These are phyloP conservation scores for Pionites leucogaster DNA, from an alignment of 2,113 vertebrate species.

Conservation along the genomic window DNA sequence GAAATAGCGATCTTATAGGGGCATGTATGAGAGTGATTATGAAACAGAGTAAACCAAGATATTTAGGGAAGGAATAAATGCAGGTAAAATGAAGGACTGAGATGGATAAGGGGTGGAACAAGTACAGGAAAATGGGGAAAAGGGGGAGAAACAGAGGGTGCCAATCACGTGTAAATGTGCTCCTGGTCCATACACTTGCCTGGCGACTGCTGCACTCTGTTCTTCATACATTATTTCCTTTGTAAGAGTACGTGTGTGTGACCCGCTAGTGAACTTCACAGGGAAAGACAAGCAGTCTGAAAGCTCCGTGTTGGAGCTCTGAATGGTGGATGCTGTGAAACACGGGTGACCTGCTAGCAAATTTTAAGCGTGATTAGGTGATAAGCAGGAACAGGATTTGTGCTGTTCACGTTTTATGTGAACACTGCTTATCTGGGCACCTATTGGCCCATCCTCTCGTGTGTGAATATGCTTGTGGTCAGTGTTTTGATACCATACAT, in stretches of 20 bases:
- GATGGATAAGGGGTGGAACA: not conserved
- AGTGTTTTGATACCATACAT: fast-evolving
- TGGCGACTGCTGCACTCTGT: not conserved
- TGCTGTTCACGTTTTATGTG: not conserved
- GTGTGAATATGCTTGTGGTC: not conserved
- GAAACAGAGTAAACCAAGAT: not conserved
- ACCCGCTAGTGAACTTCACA: not conserved
- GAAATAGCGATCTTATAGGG: no score
- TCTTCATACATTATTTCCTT: not conserved
- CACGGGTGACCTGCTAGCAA: not conserved
- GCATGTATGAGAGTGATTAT: not conserved
- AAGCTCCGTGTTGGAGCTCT: not conserved
- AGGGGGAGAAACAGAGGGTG: not conserved
- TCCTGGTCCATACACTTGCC: not conserved
- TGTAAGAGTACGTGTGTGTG: not conserved
- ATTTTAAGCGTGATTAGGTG: not conserved
- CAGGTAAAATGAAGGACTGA: not conserved
- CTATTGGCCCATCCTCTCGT: not conserved
- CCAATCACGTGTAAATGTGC: not conserved
- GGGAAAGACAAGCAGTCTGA: not conserved
- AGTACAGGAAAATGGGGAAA: not conserved
- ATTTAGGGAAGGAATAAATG: not conserved
- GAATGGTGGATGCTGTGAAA: not conserved
- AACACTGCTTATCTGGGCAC: not conserved
- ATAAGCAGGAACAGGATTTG: fast-evolving